These are phyloP conservation scores for Cheiracanthium punctorium DNA, from an alignment of 2,888 invertebrate species.

Conservation along the genomic window DNA sequence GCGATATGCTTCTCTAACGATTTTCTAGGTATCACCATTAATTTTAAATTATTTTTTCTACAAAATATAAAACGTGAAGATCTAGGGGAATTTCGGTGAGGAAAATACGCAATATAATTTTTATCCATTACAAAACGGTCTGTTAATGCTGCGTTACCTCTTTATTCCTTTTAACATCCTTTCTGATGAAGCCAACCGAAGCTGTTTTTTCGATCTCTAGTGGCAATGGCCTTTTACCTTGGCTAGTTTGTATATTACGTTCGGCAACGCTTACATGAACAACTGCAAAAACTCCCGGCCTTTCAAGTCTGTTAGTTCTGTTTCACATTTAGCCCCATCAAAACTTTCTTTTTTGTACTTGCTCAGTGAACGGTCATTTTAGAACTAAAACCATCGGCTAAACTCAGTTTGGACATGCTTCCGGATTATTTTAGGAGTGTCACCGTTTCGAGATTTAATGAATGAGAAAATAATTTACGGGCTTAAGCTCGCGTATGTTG, in stretches of 20 bases:
- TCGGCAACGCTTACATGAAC: not conserved
- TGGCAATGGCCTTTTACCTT: constrained; percentile 17
- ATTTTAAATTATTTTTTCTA: not conserved
- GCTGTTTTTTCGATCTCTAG: not conserved
- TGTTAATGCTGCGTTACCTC: constrained; percentile 15
- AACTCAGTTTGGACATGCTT: not conserved
- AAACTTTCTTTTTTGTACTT: not conserved
- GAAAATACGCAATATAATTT: constrained; percentile 7
- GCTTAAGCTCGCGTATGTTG: not conserved
- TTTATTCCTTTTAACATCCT: constrained; percentile 17
- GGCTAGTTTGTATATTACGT: constrained; percentile 8
- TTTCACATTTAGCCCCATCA: not conserved
- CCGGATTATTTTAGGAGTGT: not conserved
- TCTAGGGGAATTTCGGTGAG: not conserved
- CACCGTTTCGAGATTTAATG: not conserved
- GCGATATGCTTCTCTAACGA: no score
- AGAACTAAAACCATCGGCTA: not conserved
- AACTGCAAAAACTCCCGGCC: not conserved
- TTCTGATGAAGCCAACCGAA: constrained; percentile 6
- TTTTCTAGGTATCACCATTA: no score
- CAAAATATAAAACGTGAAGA: not conserved
- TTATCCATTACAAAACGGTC: constrained; percentile 3
- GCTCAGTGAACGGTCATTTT: not conserved
- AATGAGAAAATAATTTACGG: not conserved
- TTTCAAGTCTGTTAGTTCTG: not conserved